A percentile compares a stretch with the other conserved stretches of the same genome.
These are phyloP conservation scores for Latheticus oryzae DNA, from an alignment of 2,888 invertebrate genomes.

Conservation along the genomic window DNA sequence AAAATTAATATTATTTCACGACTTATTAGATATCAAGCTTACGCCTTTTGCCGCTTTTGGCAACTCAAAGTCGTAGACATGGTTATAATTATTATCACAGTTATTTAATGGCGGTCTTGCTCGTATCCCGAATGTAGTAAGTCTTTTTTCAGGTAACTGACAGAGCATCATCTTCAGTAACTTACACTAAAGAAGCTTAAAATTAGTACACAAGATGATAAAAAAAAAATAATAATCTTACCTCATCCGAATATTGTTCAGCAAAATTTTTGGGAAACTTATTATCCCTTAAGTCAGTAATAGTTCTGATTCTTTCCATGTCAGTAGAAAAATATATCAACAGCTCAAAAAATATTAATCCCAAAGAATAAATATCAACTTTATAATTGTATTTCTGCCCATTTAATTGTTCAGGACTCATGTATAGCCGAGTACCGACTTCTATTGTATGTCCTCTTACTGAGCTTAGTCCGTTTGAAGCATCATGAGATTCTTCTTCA, in stretches of 20 bases:
- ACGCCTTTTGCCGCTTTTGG: slow-evolving; percentile 61
- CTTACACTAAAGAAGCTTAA: slow-evolving; percentile 73
- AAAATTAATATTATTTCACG: slow-evolving; percentile 5
- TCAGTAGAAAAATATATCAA: slow-evolving; percentile 90
- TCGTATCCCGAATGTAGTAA: slow-evolving; percentile 79
- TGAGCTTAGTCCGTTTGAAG: slow-evolving; percentile 40
- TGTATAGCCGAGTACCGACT: slow-evolving; percentile 93
- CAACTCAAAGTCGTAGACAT: slow-evolving; percentile 69
- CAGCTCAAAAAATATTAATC: slow-evolving; percentile 93
- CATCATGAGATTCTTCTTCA: slow-evolving; percentile 72
- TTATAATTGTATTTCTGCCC: slow-evolving; percentile 86
- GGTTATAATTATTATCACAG: slow-evolving; percentile 59
- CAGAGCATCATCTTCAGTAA: slow-evolving; percentile 84
- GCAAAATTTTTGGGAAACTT: slow-evolving; percentile 78
- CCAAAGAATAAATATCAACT: slow-evolving; percentile 95
- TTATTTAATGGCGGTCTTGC: slow-evolving; percentile 71
- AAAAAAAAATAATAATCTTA: no score
- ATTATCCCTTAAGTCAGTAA: slow-evolving; percentile 75
- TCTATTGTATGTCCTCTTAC: slow-evolving; percentile 70
- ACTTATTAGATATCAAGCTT: background rate
- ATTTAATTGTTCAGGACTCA: slow-evolving; percentile 95
- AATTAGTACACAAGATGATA: no score
- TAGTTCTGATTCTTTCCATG: slow-evolving; percentile 83
- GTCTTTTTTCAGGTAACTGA: slow-evolving; percentile 76
- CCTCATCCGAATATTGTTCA: slow-evolving; percentile 76